phyloP scores from a whole-genome alignment of 2,797 vertebrate species.

The Myoxocephalus aenaeus region DNA sequence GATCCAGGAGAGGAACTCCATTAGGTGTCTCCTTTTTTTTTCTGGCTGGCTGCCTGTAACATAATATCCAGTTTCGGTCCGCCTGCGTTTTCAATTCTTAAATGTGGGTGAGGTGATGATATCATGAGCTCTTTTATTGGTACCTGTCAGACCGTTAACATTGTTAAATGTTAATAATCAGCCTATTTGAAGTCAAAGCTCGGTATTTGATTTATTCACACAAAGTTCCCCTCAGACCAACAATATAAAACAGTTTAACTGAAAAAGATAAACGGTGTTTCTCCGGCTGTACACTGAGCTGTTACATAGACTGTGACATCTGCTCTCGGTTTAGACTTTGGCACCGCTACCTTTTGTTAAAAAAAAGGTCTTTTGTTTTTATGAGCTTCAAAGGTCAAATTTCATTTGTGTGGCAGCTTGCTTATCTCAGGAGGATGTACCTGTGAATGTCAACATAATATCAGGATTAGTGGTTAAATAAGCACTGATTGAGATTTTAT shows the following conservation, averaged over 20 bases:
- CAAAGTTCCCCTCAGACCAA: neutral
- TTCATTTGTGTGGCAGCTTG: slow-evolving; percentile 6
- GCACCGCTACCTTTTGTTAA: neutral
- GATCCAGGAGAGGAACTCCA: slow-evolving; percentile 61
- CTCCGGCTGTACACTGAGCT: slow-evolving; percentile 4
- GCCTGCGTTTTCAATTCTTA: slow-evolving; percentile 54
- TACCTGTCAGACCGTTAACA: slow-evolving; percentile 41
- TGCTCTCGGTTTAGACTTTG: slow-evolving; percentile 58
- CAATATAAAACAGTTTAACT: slow-evolving; percentile 21
- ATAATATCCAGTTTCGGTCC: slow-evolving; percentile 59
- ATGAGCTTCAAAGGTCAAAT: slow-evolving; percentile 63
- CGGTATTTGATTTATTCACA: slow-evolving; percentile 24
- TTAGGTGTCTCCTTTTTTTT: slow-evolving; percentile 48
- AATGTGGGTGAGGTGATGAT: slow-evolving; percentile 48
- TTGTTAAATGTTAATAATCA: slow-evolving; percentile 36
- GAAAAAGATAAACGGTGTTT: slow-evolving; percentile 13
- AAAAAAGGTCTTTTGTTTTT: slow-evolving; percentile 34
- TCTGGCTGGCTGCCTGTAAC: slow-evolving; percentile 65
- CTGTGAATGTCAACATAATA: slow-evolving; percentile 39
- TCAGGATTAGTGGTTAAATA: slow-evolving; percentile 21
- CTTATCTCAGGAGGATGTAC: slow-evolving; percentile 44
- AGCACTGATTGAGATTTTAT: slow-evolving; percentile 17
- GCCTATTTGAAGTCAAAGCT: slow-evolving; percentile 25
- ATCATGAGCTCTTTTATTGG: slow-evolving; percentile 54
- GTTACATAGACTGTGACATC: slow-evolving; percentile 42